Evolutionary conservation across 1,140 invertebrate genomes (phyloP).

Genomic region (Thalassaphorura encarpata): DNA sequence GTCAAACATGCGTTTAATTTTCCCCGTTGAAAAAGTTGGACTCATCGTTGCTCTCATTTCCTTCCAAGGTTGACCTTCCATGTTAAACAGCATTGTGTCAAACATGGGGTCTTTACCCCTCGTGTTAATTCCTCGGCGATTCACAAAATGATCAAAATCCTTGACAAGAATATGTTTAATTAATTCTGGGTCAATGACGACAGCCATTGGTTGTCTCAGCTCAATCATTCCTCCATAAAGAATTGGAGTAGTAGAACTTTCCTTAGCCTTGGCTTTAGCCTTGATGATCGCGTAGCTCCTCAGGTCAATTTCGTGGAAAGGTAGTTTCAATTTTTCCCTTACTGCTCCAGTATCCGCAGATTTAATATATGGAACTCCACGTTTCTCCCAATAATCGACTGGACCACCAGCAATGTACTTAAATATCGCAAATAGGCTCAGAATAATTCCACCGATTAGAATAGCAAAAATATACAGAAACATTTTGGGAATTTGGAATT

Average conservation of each 20-base stretch:
- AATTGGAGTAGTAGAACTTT: too few species aligned
- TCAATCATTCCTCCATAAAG: neutral
- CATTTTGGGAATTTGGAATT: too few species aligned
- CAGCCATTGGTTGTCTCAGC: neutral
- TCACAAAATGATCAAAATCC: slow-evolving; percentile 35
- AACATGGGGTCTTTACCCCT: slow-evolving; percentile 13
- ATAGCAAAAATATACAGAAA: too few species aligned
- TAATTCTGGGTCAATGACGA: slow-evolving; percentile 31
- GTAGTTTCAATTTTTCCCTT: neutral
- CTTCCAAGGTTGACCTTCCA: slow-evolving; percentile 33
- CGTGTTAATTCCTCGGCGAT: slow-evolving; percentile 23
- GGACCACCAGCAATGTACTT: too few species aligned
- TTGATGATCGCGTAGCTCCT: neutral
- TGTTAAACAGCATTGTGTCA: slow-evolving; percentile 36
- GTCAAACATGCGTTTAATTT: slow-evolving; percentile 36
- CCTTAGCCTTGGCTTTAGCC: too few species aligned
- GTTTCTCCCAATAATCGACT: neutral
- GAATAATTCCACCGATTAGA: too few species aligned
- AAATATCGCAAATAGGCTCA: too few species aligned
- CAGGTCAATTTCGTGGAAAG: neutral
- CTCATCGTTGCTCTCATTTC: slow-evolving; percentile 32
- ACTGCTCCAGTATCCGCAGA: neutral
- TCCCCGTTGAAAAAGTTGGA: slow-evolving; percentile 45
- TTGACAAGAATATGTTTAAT: slow-evolving; percentile 33
- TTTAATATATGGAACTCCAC: neutral